phyloP scores from a whole-genome alignment of 1,140 invertebrate species.

The Bilobella aurantiaca region DNA sequence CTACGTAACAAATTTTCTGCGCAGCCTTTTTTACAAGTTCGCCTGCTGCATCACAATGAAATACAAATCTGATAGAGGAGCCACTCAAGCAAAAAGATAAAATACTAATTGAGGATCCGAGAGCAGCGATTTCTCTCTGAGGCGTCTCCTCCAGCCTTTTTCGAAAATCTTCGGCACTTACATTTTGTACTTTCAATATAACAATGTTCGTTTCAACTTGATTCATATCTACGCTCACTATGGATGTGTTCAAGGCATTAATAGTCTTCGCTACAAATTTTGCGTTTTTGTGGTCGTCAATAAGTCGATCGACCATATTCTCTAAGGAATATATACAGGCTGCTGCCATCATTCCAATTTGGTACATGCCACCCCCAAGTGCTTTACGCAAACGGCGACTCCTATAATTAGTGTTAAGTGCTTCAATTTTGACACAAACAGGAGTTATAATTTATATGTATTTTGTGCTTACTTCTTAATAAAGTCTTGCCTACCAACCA shows the following conservation, averaged over 20 bases:
- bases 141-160: conserved; percentile 46
- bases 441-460: background rate
- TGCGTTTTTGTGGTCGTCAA: conserved; percentile 63
- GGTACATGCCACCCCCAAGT: conserved; percentile 83
- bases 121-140: conserved; percentile 45
- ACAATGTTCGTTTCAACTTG: conserved; percentile 68
- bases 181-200: conserved; percentile 49
- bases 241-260: conserved; percentile 39
- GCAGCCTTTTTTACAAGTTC: background rate
- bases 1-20: background rate
- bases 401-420: conserved; percentile 41
- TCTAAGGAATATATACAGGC: conserved; percentile 73
- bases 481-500: conserved; percentile 68
- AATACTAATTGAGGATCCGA: conserved; percentile 45
- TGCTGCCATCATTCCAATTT: conserved; percentile 77
- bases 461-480: conserved; percentile 55
- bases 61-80: conserved; percentile 51
- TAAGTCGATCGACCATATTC: conserved; percentile 56
- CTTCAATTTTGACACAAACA: background rate
- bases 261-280: conserved; percentile 56
- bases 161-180: conserved; percentile 48
- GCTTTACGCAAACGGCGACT: conserved; percentile 68
- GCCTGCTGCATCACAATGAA: conserved; percentile 40
- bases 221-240: conserved; percentile 53
- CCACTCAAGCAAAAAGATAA: conserved; percentile 47